Evolutionary conservation across 1,140 invertebrate species (phyloP).

Genomic region (Papilio helenus): DNA sequence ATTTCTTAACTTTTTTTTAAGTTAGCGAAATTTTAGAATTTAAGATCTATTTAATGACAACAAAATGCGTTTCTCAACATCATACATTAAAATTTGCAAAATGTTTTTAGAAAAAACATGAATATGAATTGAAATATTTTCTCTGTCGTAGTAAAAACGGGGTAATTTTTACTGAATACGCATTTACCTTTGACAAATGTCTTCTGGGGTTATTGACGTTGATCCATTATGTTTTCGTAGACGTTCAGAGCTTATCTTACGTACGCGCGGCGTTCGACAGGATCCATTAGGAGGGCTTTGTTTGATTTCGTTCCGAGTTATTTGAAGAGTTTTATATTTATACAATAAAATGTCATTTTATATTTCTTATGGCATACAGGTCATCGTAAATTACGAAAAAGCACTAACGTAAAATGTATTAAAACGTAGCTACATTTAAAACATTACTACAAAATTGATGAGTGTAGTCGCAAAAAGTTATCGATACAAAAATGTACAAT

Average conservation of each 20-base stretch:
- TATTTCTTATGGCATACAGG: neutral
- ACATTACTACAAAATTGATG: too few relatives aligned
- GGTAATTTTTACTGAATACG: neutral
- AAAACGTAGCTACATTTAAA: too few relatives aligned
- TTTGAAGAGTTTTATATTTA: neutral
- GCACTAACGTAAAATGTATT: too few relatives aligned
- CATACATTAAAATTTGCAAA: too few relatives aligned
- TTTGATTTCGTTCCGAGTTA: conserved; percentile 27
- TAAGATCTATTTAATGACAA: too few relatives aligned
- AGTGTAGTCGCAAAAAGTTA: too few relatives aligned
- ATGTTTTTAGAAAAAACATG: too few relatives aligned
- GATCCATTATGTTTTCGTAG: conserved; percentile 35
- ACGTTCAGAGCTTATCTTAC: conserved; percentile 26
- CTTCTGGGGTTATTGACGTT: conserved; percentile 32
- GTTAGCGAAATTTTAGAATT: too few relatives aligned
- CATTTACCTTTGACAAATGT: conserved; percentile 34
- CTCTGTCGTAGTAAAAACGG: neutral
- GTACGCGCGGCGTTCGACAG: conserved; percentile 28
- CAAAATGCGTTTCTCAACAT: too few relatives aligned
- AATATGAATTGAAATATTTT: neutral
- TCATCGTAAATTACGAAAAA: neutral
- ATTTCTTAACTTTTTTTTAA: too few relatives aligned
- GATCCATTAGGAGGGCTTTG: conserved; percentile 35
- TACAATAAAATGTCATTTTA: neutral
- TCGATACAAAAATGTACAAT: too few relatives aligned